Evolutionary conservation across 92 coral and sea anemone genomes (phyloP).

Genomic region (Nematostella vectensis): DNA sequence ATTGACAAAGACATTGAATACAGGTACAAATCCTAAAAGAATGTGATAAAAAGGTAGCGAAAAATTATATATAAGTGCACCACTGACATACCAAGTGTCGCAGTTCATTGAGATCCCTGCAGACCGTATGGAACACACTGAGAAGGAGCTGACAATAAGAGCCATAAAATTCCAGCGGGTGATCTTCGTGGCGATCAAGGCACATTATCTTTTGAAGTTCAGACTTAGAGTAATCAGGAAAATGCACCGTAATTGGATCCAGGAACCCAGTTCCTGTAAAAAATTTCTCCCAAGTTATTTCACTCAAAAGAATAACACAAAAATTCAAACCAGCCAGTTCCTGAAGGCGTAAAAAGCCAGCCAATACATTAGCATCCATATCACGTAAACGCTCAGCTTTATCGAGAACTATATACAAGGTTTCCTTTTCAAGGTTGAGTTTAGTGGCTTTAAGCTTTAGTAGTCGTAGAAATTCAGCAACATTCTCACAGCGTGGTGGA

Average conservation of each 20-base stretch:
- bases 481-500: slow-evolving; percentile 69
- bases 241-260: slow-evolving; percentile 60
- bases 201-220: slow-evolving; percentile 78
- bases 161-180: slow-evolving; percentile 61
- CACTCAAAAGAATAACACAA: slow-evolving; percentile 80
- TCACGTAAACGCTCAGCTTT: slow-evolving; percentile 90
- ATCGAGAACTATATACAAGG: slow-evolving; percentile 76
- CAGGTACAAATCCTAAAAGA: too few relatives aligned
- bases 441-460: slow-evolving; percentile 32
- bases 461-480: slow-evolving; percentile 81
- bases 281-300: slow-evolving; percentile 87
- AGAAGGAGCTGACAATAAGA: slow-evolving; percentile 83
- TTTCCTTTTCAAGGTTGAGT: slow-evolving; percentile 38
- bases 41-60: too few relatives aligned
- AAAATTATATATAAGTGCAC: too few relatives aligned
- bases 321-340: slow-evolving; percentile 72
- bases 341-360: slow-evolving; percentile 74
- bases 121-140: slow-evolving; percentile 85
- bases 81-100: slow-evolving; percentile 89
- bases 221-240: slow-evolving; percentile 74
- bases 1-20: too few relatives aligned
- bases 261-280: slow-evolving; percentile 85
- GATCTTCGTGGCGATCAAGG: slow-evolving; percentile 56
- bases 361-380: slow-evolving; percentile 66
- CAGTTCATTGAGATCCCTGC: slow-evolving; percentile 85